Evolutionary conservation across 2,797 vertebrate genomes (phyloP), one percentile per base, ranked within the genome.

Genomic region (Danio tinwini): DNA sequence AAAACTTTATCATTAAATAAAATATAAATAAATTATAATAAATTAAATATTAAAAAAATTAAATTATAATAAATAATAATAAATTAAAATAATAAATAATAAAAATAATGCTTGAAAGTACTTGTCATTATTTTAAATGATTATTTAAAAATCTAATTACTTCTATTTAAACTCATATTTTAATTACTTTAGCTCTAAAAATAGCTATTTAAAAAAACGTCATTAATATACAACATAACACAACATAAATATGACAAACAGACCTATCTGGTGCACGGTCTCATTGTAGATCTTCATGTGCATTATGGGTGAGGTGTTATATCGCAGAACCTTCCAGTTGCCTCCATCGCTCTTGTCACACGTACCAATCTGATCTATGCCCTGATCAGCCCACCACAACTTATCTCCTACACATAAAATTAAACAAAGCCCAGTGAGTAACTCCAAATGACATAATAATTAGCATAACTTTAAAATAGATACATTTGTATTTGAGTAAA

Each of bases 211-310:
- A n/a, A n/a, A n/a, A n/a, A n/a, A n/a, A n/a, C n/a, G n/a, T n/a
- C n/a, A n/a, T n/a, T n/a, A n/a, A n/a, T n/a, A n/a, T n/a, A 29
- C 29, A 29, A 29, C 64, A 71, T 1, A 37, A 7, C 45, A 2
- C 10, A 71, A 71, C 12, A 40, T 11, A n/a, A 12, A 69, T 29
- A 55, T 5, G 7, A 21, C 11, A 58, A 21, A 78, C 62, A 67
- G 21, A 97, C 97, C 95, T 80, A 94, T 92, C 87, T 98, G 75
- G 44, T 84, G 97, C 70, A 96, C 89, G 49, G 91, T 94, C 89
- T 98, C 97, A 0, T 98, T 95, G 0, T 98, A 99, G 72, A 98
- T 95, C 88, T 95, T 97, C 97, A 99, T 98, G 90, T 99, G 95
- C 96, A 98, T 98, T 88, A 99, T 97, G 17, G 96, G 87, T 0